These are phyloP conservation scores for Chloromyia formosa DNA, from an alignment of 2,888 invertebrate species.

Conservation along the genomic window DNA sequence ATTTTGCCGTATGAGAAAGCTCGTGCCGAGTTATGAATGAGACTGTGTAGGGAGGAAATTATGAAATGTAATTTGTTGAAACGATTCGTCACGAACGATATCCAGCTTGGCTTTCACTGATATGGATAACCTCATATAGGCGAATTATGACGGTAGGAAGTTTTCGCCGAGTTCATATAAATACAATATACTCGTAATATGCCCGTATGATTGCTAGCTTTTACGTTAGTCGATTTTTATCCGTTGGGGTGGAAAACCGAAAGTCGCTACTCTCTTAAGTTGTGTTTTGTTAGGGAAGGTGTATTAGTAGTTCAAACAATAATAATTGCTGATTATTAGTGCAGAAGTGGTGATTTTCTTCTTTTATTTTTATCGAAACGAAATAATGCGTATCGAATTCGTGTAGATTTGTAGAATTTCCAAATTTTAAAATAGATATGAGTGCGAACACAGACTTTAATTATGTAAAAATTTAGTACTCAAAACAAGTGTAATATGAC, in stretches of 20 bases:
- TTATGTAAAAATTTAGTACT: too few relatives aligned
- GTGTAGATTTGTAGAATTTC: too few relatives aligned
- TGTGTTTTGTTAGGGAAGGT: too few relatives aligned
- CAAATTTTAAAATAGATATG: too few relatives aligned
- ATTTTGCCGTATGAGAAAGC: conserved; percentile 27
- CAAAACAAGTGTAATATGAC: too few relatives aligned
- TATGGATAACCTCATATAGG: conserved; percentile 19
- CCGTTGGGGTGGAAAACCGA: conserved; percentile 5
- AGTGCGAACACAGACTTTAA: too few relatives aligned
- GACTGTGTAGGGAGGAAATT: conserved; percentile 23
- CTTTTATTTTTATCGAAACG: too few relatives aligned
- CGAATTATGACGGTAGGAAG: conserved; percentile 3
- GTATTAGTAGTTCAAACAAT: too few relatives aligned
- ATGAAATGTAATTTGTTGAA: conserved; percentile 36
- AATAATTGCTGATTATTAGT: too few relatives aligned
- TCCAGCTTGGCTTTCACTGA: neutral
- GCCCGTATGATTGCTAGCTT: neutral
- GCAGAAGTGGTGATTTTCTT: too few relatives aligned
- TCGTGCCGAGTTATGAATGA: conserved; percentile 15
- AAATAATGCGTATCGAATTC: too few relatives aligned
- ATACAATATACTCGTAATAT: neutral
- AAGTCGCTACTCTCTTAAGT: too few relatives aligned
- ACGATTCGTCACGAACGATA: conserved; percentile 31
- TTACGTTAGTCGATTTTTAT: conserved; percentile 8
- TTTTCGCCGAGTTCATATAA: neutral